Evolutionary conservation across 2,113 vertebrate species (phyloP), one percentile per base, ranked within the genome.

Genomic region (Bungarus multicinctus): DNA sequence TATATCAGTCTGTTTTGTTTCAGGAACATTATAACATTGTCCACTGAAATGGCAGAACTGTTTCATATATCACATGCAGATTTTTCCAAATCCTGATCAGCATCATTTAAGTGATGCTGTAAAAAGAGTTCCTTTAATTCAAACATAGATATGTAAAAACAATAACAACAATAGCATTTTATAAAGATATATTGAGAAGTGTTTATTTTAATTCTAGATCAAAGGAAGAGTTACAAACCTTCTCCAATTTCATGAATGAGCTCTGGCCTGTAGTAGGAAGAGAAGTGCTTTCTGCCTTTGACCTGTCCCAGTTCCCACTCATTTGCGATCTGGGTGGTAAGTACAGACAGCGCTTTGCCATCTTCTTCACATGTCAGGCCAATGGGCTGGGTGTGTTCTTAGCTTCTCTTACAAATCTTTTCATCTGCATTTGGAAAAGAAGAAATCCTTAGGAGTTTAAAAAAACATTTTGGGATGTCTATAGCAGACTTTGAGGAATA

Each of bases 321-420:
- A 96, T 99, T 92, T 99, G 96, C 18, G 99, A 99, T 95, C 95
- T 99, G 0, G 99, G 98, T 58, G 99, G 99, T 99, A 95, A 97
- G 97, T 3, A 0, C 47, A 47, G 47, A 47, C 47, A 7, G 47
- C 5, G 47, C 47, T 47, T 47, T 47, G 47, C 6, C 47, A 47
- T 8, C 47, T 47, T 47, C 47, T 47, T 47, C 47, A 47, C 47
- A 47, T 47, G 47, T 5, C 1, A 6, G 47, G 6, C 47, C 47
- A 47, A 47, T 47, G 6, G 47, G 47, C 47, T 47, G 47, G 47
- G 7, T 43, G 3, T 2, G 43, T 43, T 47, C 47, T 47, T 47
- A 47, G 47, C 47, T 47, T 47, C 47, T 47, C 47, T 47, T 7
- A 47, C 7, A 8, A 47, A 47, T 47, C 47, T 47, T 47, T 5